Conservation (phyloP, 2,888 invertebrate genomes). For the Ctenicera cuprea region DNA sequence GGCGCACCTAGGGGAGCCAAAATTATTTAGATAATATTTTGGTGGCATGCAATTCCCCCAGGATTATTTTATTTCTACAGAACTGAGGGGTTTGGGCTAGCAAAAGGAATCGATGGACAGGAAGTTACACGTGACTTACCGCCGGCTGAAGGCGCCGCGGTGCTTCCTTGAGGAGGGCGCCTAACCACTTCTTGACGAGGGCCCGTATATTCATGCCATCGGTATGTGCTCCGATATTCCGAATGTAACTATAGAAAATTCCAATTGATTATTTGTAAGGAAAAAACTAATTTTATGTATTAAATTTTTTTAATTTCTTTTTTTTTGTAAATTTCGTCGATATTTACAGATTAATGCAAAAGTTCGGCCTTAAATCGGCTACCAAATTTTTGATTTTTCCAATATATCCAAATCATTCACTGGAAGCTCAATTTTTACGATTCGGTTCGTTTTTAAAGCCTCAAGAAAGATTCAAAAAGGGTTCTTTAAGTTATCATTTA, state of each 20-base stretch:
- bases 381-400: background rate
- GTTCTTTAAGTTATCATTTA: slow-evolving; percentile 4
- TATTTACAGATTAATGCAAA: background rate
- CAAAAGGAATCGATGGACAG: slow-evolving; percentile 32
- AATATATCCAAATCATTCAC: too few relatives aligned
- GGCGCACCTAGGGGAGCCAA: background rate
- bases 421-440: too few relatives aligned
- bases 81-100: slow-evolving; percentile 7
- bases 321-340: background rate
- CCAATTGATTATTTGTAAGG: background rate
- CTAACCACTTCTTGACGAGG: slow-evolving; percentile 84
- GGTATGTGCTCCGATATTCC: slow-evolving; percentile 95
- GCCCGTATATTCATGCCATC: slow-evolving; percentile 95
- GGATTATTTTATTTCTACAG: background rate
- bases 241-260: slow-evolving; percentile 86
- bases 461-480: background rate
- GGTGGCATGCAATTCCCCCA: slow-evolving; percentile 25
- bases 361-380: background rate
- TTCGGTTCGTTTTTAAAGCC: background rate
- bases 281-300: background rate
- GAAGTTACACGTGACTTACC: slow-evolving; percentile 59
- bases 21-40: slow-evolving; percentile 8
- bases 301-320: background rate
- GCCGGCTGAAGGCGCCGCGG: slow-evolving; percentile 58
- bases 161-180: slow-evolving; percentile 76